Conservation (phyloP, 2,113 vertebrate genomes). For the Ornithorhynchus anatinus region DNA sequence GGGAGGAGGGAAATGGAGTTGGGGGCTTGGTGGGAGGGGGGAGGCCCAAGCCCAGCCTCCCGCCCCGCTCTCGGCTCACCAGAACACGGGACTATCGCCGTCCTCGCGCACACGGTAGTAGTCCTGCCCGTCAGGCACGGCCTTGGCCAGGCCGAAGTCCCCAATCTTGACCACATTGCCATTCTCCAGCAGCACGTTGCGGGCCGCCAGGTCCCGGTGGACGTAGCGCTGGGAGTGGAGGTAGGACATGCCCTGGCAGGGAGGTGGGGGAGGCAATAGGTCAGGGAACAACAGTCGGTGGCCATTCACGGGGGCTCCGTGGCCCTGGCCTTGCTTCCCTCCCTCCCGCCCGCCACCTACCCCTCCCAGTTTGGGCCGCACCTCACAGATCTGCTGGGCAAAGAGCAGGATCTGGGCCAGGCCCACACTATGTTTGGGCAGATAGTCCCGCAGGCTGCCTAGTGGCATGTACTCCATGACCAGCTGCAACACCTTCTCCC, state of each 20-base stretch:
- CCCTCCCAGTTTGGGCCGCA: constrained; percentile 19
- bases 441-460: constrained; percentile 89
- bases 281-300: not conserved
- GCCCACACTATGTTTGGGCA: constrained; percentile 75
- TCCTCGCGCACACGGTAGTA: constrained; percentile 89
- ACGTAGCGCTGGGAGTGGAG: constrained; percentile 85
- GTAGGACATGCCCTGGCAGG: constrained; percentile 90
- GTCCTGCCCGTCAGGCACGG: constrained; percentile 83
- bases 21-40: not conserved
- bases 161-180: constrained; percentile 88
- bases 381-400: constrained; percentile 92
- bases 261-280: not conserved
- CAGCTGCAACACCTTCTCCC: constrained; percentile 86
- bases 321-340: too few species aligned
- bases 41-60: too few species aligned
- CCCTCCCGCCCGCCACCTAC: not conserved
- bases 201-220: constrained; percentile 89
- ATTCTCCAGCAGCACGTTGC: constrained; percentile 90
- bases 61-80: constrained; percentile 67
- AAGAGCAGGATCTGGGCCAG: constrained; percentile 83
- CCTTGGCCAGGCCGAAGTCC: constrained; percentile 92
- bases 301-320: too few species aligned
- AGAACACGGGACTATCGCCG: constrained; percentile 91
- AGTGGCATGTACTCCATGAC: constrained; percentile 94
- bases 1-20: not conserved